Conservation (phyloP, 2,113 vertebrate genomes). For the Rhinoptilus africanus region DNA sequence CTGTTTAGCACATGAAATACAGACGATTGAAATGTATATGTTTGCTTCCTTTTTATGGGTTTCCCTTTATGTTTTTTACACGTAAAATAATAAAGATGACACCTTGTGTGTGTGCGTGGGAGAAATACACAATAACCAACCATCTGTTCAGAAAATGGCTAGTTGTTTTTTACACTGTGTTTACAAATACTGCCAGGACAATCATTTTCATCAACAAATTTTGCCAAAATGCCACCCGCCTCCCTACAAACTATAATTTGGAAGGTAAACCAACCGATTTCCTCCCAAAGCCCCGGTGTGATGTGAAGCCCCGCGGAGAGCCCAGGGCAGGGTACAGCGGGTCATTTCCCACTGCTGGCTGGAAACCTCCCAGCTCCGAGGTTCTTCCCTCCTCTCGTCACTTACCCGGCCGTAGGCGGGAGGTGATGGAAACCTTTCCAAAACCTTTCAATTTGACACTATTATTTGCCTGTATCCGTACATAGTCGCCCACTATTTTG, state of each 20-base stretch:
- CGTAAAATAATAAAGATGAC: background rate
- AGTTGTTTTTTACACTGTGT: background rate
- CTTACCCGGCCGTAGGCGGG: background rate
- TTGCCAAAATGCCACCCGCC: background rate
- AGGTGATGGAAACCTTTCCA: background rate
- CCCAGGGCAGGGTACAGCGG: background rate
- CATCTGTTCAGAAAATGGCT: background rate
- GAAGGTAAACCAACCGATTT: rapidly evolving
- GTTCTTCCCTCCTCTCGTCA: background rate
- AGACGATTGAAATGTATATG: background rate
- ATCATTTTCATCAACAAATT: background rate
- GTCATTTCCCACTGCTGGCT: background rate
- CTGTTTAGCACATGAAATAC: background rate
- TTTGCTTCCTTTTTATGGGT: background rate
- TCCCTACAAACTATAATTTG: background rate
- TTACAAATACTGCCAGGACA: background rate
- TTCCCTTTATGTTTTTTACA: background rate
- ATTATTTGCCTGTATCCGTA: rapidly evolving
- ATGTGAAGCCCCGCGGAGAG: background rate
- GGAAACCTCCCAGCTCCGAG: background rate
- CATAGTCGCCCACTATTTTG: background rate
- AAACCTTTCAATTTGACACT: rapidly evolving
- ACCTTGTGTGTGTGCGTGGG: rapidly evolving
- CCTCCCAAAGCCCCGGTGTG: background rate
- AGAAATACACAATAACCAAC: background rate